A percentile compares a stretch with the other conserved stretches of the same genome.
Evolutionary conservation across 2,113 vertebrate species (phyloP).

Genomic region (Cebus imitator): DNA sequence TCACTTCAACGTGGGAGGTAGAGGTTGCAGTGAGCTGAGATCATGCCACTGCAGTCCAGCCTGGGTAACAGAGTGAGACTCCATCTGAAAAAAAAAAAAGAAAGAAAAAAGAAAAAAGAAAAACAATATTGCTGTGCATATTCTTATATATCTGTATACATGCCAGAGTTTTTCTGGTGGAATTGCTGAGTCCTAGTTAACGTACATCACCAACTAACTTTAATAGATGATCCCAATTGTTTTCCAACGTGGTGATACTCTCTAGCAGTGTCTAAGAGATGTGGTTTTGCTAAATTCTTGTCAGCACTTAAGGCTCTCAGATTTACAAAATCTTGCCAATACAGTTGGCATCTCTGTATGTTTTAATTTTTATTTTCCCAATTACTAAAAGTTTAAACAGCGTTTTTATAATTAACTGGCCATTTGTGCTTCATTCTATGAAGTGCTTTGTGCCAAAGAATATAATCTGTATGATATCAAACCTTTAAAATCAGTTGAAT

Average conservation of each 20-base stretch:
- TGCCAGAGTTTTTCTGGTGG: not conserved
- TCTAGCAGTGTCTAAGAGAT: not conserved
- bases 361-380: not conserved
- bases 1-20: no score
- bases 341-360: not conserved
- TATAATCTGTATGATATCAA: not conserved
- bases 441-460: not conserved
- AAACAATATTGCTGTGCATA: not conserved
- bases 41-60: no score
- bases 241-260: not conserved
- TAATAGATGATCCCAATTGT: not conserved
- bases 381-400: not conserved
- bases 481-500: not conserved
- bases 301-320: not conserved
- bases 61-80: no score
- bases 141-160: not conserved
- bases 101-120: no score
- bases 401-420: not conserved
- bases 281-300: not conserved
- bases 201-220: not conserved
- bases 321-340: not conserved
- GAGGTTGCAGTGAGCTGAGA: no score
- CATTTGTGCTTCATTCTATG: not conserved
- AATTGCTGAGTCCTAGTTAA: not conserved
- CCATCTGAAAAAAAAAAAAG: no score